Evolutionary conservation across 2,888 invertebrate species (phyloP), one percentile per base, ranked within the genome.

Genomic region (Macrosoma leucophasiata): DNA sequence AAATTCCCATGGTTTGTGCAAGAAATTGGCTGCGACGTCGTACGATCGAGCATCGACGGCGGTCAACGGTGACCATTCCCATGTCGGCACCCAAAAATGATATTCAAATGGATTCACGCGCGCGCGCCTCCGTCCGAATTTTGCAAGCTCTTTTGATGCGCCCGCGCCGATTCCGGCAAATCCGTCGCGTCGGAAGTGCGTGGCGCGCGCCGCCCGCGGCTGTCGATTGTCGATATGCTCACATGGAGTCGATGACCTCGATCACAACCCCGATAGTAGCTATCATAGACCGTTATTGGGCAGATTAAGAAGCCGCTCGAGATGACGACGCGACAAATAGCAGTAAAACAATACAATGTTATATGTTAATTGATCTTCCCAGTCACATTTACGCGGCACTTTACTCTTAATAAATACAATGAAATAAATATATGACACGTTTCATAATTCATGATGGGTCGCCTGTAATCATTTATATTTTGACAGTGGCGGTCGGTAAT

Each of bases 121-220:
- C 76, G 68, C 74, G 70, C 70, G 65, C 60, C 72, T 62, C 68
- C 65, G 76, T 75, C 81, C 81, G 78, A 84, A 84, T 74, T 84
- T 82, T 62, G 82, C 81, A 66, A 57, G 39, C 55, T 63, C 69
- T 71, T 84, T 84, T 84, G 84, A 82, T 75, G 82, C 77, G 79
- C 76, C 82, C 78, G 79, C 79, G 66, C 65, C 81, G 79, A 79
- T 84, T 84, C 84, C 79, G 81, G 81, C 82, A 81, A 84, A 82
- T 84, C 81, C 81, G 84, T 81, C 81, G 75, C 77, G 78, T 82
- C 84, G 84, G 84, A 84, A 82, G 81, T 82, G 76, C 72, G 70
- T 72, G 71, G 72, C 69, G 74, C 71, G 76, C 70, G 67, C 61
- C 64, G 61, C 62, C 63, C 49, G 52, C 42, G 48, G 39, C 36